Conservation (phyloP, 2,113 vertebrate species). For the Pseudolaguvia tuberculata region DNA sequence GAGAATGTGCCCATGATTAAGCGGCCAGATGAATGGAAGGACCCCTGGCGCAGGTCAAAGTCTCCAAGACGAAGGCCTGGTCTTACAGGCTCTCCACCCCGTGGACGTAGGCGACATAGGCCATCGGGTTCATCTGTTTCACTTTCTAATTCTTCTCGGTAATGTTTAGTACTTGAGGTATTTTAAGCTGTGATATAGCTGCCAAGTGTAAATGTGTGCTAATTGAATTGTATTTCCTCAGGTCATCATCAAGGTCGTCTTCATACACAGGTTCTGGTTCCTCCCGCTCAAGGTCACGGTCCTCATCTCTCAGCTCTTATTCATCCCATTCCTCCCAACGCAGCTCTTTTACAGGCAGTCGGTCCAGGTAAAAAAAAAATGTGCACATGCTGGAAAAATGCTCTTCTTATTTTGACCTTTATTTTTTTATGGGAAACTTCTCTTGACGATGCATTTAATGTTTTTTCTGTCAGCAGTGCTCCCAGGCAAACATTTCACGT, state of each 20-base stretch:
- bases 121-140: constrained; percentile 87
- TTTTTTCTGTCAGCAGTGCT: background rate
- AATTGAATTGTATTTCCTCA: constrained; percentile 49
- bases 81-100: constrained; percentile 77
- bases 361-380: constrained; percentile 74
- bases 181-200: background rate
- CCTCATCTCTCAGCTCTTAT: constrained; percentile 91
- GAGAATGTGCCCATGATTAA: constrained; percentile 73
- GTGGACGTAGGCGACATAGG: constrained; percentile 79
- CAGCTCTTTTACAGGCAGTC: constrained; percentile 93
- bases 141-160: constrained; percentile 93
- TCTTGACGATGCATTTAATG: background rate
- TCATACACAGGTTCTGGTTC: constrained; percentile 92
- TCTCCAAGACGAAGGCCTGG: constrained; percentile 88
- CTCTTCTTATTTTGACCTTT: too few species aligned
- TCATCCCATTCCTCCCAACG: constrained; percentile 91
- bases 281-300: constrained; percentile 70
- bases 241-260: constrained; percentile 91
- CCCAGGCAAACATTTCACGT: background rate
- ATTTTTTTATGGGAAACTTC: background rate
- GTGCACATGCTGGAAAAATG: too few species aligned
- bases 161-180: background rate
- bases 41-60: constrained; percentile 97
- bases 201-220: background rate
- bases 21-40: constrained; percentile 94